phyloP scores from a whole-genome alignment of 2,888 invertebrate species.

The Callimorpha dominula region DNA sequence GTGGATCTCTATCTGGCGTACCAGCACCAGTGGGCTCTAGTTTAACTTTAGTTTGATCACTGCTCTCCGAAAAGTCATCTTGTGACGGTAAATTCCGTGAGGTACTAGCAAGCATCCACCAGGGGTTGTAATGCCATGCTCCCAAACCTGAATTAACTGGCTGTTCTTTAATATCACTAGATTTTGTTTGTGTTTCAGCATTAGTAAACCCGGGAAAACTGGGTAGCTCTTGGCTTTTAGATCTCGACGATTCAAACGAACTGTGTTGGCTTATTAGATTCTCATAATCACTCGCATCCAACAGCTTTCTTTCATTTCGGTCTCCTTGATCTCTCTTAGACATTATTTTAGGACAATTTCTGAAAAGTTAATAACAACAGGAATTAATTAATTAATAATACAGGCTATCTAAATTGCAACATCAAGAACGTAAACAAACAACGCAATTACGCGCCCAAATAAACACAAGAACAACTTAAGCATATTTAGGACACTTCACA shows the following conservation, averaged over 20 bases:
- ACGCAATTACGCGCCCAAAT: conserved; percentile 78
- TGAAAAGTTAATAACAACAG: conserved; percentile 43
- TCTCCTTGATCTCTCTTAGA: conserved; percentile 83
- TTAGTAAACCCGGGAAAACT: conserved; percentile 84
- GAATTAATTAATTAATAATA: conserved; percentile 12
- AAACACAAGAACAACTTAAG: conserved; percentile 39
- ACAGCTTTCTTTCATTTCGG: conserved; percentile 80
- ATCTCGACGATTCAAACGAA: conserved; percentile 79
- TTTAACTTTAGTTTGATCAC: conserved; percentile 81
- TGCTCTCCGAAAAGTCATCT: conserved; percentile 79
- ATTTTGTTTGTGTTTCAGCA: conserved; percentile 85
- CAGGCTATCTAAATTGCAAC: conserved; percentile 52
- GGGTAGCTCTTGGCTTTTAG: conserved; percentile 81
- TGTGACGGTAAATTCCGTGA: conserved; percentile 80
- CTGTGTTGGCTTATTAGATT: conserved; percentile 83
- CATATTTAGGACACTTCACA: neutral
- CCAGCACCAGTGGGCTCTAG: conserved; percentile 78
- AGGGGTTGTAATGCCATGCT: conserved; percentile 85
- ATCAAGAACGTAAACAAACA: conserved; percentile 77
- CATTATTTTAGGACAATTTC: conserved; percentile 67
- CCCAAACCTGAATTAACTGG: conserved; percentile 75
- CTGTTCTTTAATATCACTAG: conserved; percentile 79
- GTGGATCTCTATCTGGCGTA: conserved; percentile 78
- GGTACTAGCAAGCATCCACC: conserved; percentile 86
- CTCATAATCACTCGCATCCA: conserved; percentile 83